phyloP scores from a whole-genome alignment of 2,113 vertebrate species.

The Elanus axillaris region DNA sequence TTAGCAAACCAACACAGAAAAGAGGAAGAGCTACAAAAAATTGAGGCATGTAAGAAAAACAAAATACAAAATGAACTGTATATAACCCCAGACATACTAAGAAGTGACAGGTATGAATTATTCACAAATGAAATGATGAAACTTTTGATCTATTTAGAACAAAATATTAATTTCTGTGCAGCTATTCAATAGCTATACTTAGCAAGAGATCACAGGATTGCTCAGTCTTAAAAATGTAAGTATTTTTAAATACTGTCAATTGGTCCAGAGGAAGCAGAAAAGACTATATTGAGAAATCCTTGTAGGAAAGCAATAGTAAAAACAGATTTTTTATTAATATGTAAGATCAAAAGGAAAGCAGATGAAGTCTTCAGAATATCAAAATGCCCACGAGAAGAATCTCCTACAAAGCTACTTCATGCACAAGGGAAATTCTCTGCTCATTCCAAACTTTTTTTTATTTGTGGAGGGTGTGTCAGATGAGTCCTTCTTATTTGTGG shows the following conservation, averaged over 20 bases:
- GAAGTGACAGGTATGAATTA: neutral
- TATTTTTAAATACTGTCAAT: neutral
- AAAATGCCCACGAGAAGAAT: neutral
- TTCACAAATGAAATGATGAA: neutral
- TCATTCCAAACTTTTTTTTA: neutral
- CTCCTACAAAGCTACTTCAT: neutral
- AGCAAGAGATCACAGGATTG: neutral
- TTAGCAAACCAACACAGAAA: neutral
- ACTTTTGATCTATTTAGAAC: neutral
- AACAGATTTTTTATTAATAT: neutral
- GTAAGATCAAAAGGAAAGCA: neutral
- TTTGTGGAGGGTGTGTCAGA: neutral
- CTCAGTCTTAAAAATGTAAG: neutral
- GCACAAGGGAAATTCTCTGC: neutral
- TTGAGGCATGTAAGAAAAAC: neutral
- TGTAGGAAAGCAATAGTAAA: neutral
- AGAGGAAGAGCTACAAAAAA: neutral
- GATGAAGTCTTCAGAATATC: neutral
- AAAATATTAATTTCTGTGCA: neutral
- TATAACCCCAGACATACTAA: neutral
- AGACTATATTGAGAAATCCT: neutral
- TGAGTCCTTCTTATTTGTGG: neutral
- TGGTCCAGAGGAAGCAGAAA: neutral
- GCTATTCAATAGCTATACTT: neutral
- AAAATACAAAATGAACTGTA: neutral